Base-by-base conservation (phyloP, 1,140 invertebrate species). In the Papilio polytes region DNA sequence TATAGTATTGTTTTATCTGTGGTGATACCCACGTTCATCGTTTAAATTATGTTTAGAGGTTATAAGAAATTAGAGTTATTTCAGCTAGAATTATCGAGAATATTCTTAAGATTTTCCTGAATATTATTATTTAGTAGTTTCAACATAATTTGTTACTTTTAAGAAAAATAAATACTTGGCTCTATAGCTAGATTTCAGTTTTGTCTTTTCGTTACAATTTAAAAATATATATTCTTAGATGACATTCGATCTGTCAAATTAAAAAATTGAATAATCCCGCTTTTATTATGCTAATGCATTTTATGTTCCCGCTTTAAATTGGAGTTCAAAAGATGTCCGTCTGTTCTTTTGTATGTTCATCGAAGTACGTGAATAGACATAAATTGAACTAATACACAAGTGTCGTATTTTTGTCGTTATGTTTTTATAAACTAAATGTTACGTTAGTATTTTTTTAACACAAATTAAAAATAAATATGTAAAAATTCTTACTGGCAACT, bases 241-340 rank as follows among this genome's bases (percentile, higher is more conserved):
- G 20, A 26, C 56, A 63, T 63, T 26, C 22, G 59, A 26, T 70
- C 13, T 31, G 63, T 70, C 26, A 31, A 36, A 12, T 31, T 66
- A 26, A 70, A 31, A 70, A 70, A 70, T 73, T 18, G n/a, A 73
- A 73, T 73, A 44, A 73, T 73, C n/a, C 36, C 22, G 20, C 10
- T 41, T 63, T 84, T 81, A 51, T 80, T 22, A 80, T 80, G 72
- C 78, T 53, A 81, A 81, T 81, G 56, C 74, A 48, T 53, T 70
- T 36, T 70, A 70, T 26, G 44, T 22, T 15, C 44, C 44, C 10
- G 6, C 3, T 53, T 48, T 76, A 13, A 26, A 76, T 48, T n/a
- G 20, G n/a, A 26, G 13, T 20, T 53, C 74, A 76, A 76, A 76
- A 51, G 74, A 48, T 31, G 46, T 76, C 74, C 44, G 74, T 51